These are phyloP conservation scores for Lymantria dispar DNA, from an alignment of 2,888 invertebrate species.

Conservation along the genomic window DNA sequence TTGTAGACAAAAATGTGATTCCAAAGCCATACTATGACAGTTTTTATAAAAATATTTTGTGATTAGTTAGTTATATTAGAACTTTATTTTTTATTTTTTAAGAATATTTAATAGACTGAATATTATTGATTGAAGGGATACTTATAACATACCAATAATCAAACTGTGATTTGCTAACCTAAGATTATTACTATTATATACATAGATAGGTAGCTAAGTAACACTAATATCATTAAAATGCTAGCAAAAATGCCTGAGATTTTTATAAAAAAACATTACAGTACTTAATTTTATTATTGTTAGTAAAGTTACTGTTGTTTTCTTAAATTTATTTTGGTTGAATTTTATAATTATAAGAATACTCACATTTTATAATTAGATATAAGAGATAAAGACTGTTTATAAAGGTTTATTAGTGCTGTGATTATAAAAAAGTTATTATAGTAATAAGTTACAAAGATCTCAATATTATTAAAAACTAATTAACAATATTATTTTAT, in stretches of 20 bases:
- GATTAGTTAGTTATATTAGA: neutral
- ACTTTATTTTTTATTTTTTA: no score
- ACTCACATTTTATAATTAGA: no score
- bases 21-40: conserved; percentile 1
- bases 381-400: no score
- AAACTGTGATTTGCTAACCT: neutral
- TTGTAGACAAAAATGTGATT: conserved; percentile 5
- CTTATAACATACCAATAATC: neutral
- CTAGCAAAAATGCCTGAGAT: no score
- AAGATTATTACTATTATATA: no score
- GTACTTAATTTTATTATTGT: neutral
- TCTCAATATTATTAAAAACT: no score
- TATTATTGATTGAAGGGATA: neutral
- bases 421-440: no score
- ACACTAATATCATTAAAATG: neutral
- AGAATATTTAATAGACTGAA: no score
- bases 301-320: neutral
- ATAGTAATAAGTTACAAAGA: no score
- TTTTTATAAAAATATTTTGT: neutral
- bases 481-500: no score
- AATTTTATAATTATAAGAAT: no score
- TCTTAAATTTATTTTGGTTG: neutral
- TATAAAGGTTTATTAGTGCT: no score
- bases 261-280: neutral
- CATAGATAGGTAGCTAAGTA: neutral